Conservation (phyloP, 2,888 invertebrate species). For the Patella pellucida region DNA sequence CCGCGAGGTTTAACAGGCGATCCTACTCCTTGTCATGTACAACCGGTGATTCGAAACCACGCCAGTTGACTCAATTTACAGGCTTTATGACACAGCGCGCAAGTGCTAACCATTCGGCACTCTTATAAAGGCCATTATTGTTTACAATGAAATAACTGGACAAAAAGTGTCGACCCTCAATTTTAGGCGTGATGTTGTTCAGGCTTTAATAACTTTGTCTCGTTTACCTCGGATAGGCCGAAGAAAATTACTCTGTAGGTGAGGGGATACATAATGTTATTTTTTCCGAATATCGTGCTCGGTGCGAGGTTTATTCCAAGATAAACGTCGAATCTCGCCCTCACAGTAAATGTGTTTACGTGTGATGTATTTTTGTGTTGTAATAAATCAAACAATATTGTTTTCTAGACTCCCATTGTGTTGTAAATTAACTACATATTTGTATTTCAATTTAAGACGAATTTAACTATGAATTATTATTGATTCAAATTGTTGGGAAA, state of each 20-base stretch:
- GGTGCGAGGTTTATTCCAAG: slow-evolving; percentile 11
- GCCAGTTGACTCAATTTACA: too few species aligned
- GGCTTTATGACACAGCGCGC: too few species aligned
- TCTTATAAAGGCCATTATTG: slow-evolving; percentile 10
- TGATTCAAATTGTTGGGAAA: too few species aligned
- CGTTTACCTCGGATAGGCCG: slow-evolving; percentile 17
- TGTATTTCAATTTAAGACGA: too few species aligned
- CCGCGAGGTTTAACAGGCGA: too few species aligned
- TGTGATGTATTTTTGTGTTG: slow-evolving; percentile 18
- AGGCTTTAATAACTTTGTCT: slow-evolving; percentile 12
- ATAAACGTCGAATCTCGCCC: slow-evolving; percentile 12
- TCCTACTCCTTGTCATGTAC: too few species aligned
- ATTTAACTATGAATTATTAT: too few species aligned
- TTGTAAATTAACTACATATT: too few species aligned
- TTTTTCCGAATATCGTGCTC: slow-evolving; percentile 1
- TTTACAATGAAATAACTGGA: slow-evolving; percentile 9
- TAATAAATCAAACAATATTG: slow-evolving; percentile 16
- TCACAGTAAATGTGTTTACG: slow-evolving; percentile 12
- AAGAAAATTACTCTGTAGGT: slow-evolving; percentile 5
- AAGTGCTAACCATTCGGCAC: too few species aligned
- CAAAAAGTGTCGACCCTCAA: neutral
- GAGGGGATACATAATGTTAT: slow-evolving; percentile 6
- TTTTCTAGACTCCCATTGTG: slow-evolving; percentile 13
- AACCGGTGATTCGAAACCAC: too few species aligned
- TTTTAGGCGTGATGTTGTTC: slow-evolving; percentile 13